Percentiles rank a stretch among this genome's conserved stretches.
phyloP scores from a whole-genome alignment of 2,113 vertebrate genomes.

The Bubo blakistoni region DNA sequence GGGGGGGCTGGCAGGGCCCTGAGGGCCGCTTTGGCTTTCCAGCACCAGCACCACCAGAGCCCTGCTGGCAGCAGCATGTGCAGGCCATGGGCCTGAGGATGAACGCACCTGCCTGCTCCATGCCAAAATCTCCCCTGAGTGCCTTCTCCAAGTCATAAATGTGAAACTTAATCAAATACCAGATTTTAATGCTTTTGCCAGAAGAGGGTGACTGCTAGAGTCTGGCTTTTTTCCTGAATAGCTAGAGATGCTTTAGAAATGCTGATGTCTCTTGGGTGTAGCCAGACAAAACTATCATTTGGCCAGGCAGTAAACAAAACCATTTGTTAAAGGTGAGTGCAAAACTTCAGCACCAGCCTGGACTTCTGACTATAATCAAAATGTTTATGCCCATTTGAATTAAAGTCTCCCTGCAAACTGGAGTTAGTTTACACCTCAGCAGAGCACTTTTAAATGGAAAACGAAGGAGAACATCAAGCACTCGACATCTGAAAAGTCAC shows the following conservation, averaged over 20 bases:
- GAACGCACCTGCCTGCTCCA: not conserved
- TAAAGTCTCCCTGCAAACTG: not conserved
- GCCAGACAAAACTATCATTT: not conserved
- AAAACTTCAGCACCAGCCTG: not conserved
- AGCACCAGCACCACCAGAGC: accelerated
- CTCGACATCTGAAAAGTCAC: not conserved
- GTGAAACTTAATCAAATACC: not conserved
- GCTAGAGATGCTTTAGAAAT: not conserved
- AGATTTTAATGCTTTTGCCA: not conserved
- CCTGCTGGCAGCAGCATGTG: accelerated
- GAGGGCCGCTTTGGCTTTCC: accelerated
- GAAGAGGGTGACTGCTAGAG: not conserved
- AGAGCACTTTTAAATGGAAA: not conserved
- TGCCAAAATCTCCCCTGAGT: accelerated
- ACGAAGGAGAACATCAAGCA: not conserved
- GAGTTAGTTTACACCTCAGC: not conserved
- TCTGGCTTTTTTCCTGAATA: not conserved
- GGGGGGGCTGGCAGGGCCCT: not conserved
- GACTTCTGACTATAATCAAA: not conserved
- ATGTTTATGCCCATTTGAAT: not conserved
- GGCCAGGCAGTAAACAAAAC: not conserved
- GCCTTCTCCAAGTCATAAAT: not conserved
- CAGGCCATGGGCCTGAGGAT: not conserved
- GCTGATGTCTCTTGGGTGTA: not conserved
- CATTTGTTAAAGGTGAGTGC: not conserved